Evolutionary conservation across 2,113 vertebrate genomes (phyloP).

Genomic region (Halichoerus grypus): DNA sequence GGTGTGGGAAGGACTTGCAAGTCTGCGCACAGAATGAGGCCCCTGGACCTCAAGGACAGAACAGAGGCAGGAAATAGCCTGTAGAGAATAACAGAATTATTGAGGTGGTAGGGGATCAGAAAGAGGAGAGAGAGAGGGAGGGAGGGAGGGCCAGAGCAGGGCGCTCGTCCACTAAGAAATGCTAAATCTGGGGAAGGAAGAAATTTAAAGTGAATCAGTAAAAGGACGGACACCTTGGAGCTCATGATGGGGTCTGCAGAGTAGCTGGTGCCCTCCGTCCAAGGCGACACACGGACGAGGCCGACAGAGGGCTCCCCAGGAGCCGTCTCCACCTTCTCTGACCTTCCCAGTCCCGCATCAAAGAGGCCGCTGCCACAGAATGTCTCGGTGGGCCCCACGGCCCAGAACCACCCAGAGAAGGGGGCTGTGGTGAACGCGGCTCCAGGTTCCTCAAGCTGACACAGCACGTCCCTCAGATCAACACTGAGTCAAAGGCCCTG

Average conservation of each 20-base stretch:
- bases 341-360: background rate
- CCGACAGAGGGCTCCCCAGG: accelerated
- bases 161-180: background rate
- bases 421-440: background rate
- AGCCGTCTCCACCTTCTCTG: background rate
- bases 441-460: background rate
- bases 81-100: background rate
- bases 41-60: background rate
- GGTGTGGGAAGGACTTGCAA: background rate
- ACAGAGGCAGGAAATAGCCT: background rate
- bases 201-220: background rate
- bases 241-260: accelerated
- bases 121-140: background rate
- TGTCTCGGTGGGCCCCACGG: background rate
- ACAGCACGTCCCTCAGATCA: background rate
- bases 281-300: accelerated
- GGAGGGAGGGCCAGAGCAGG: background rate
- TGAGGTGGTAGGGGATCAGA: no score
- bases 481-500: background rate
- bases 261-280: no score
- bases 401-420: accelerated
- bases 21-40: background rate
- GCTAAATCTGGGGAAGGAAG: background rate
- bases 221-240: background rate
- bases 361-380: no score